phyloP scores from a whole-genome alignment of 2,113 vertebrate species.

The mouse (Mus musculus) region DNA sequence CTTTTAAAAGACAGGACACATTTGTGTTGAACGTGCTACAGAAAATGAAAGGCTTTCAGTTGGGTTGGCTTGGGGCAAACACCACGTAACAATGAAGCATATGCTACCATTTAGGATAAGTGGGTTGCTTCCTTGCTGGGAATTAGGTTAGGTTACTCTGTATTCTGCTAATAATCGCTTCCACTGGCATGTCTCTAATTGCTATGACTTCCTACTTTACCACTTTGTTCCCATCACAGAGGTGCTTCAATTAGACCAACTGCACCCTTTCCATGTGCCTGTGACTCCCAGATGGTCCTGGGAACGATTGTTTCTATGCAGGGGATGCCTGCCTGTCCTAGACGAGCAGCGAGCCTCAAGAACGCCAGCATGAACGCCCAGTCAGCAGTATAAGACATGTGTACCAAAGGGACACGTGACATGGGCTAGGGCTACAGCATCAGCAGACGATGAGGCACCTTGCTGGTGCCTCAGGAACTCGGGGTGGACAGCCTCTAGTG shows the following conservation, averaged over 20 bases:
- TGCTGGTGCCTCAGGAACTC: not conserved
- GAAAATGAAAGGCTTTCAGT: not conserved
- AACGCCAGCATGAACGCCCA: not conserved
- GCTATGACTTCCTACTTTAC: not conserved
- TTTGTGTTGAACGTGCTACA: not conserved
- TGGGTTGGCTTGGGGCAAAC: not conserved
- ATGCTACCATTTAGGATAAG: conserved; percentile 10
- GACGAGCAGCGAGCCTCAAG: not conserved
- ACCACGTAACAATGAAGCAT: not conserved
- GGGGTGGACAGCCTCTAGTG: too few species aligned
- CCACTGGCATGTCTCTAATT: not conserved
- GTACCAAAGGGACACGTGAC: not conserved
- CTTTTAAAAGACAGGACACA: not conserved
- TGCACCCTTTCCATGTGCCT: not conserved
- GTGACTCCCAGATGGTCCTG: not conserved
- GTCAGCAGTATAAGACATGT: not conserved
- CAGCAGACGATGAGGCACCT: not conserved
- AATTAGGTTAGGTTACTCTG: not conserved
- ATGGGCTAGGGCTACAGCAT: not conserved
- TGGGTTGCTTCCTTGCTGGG: conserved; percentile 29
- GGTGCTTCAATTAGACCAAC: not conserved
- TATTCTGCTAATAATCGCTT: conserved; percentile 7
- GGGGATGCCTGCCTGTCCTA: too few species aligned
- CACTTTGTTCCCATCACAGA: not conserved
- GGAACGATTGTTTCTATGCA: not conserved